Base-by-base conservation (phyloP, 2,888 invertebrate genomes). In the Synanthedon myopaeformis region DNA sequence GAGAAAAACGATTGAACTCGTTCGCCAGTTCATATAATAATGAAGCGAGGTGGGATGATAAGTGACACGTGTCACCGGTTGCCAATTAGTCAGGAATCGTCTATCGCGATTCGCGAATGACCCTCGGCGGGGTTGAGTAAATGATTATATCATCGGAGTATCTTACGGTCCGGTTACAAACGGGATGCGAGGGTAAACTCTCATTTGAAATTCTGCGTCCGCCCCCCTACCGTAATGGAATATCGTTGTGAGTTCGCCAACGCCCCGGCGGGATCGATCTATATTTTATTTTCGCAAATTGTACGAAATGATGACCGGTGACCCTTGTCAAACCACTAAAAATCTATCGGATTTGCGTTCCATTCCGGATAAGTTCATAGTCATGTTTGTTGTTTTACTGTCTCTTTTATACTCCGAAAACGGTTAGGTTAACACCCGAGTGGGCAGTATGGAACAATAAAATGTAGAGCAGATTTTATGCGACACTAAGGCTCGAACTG, bases 231-330 rank as follows among this genome's bases (percentile, higher is more conserved):
- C 68, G 69, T 84, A 85, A 86, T 85, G 85, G 85, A 83, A 85
- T 82, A 84, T 76, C 79, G 82, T 63, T 83, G 85, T 82, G 84
- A 75, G 66, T 67, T 64, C 63, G 66, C 67, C 70, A 66, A 64
- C 67, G 70, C 68, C 67, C 35, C 59, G 61, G 59, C 60, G 70
- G 67, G 73, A 79, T 83, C 77, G 76, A 81, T 81, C 74, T 77
- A 77, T 82, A 80, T 81, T 82, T 84, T 83, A 84, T 82, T 80
- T 79, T 74, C 70, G 79, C 72, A 82, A 84, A 83, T 81, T 78
- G 77, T 73, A 69, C 70, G 70, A 74, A 78, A 78, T 79, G 77
- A 77, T 75, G 74, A 64, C 70, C 72, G 64, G 70, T 67, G 67
- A 80, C 81, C 83, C 82, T 78, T 78, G 78, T 81, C 81, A 79